These are phyloP conservation scores for Hirundichthys speculiger DNA, from an alignment of 2,113 vertebrate genomes.

Conservation along the genomic window DNA sequence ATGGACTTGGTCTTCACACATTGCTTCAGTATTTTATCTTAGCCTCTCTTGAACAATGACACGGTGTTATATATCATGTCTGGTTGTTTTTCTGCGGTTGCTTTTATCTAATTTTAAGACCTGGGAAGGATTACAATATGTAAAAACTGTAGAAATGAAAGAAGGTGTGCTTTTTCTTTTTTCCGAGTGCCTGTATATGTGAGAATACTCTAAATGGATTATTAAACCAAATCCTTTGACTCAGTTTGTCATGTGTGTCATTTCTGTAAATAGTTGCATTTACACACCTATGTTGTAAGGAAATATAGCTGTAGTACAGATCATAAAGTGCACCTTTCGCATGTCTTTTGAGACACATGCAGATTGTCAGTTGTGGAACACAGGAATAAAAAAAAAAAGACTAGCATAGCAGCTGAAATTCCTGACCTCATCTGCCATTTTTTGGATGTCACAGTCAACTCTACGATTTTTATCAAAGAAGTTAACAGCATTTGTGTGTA, in stretches of 20 bases:
- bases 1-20: no score
- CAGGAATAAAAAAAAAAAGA: conserved; percentile 1
- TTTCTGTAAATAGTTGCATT: not conserved
- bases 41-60: no score
- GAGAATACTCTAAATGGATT: not conserved
- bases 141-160: no score
- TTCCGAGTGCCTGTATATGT: not conserved
- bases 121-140: no score
- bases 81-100: no score
- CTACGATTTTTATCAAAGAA: conserved; percentile 12
- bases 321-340: not conserved
- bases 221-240: not conserved
- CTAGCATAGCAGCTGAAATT: not conserved
- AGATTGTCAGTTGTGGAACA: not conserved
- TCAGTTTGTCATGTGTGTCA: not conserved
- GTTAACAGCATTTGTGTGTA: conserved; percentile 3
- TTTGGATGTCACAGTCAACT: conserved; percentile 8
- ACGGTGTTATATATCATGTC: no score
- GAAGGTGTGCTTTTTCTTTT: no score
- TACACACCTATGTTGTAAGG: not conserved
- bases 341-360: not conserved
- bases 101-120: no score
- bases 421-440: conserved; percentile 11
- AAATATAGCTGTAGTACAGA: not conserved
- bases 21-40: no score